A percentile compares a stretch with the other conserved stretches of the same genome.
phyloP scores from a whole-genome alignment of 2,888 invertebrate species.

The Parascotia fuliginaria region DNA sequence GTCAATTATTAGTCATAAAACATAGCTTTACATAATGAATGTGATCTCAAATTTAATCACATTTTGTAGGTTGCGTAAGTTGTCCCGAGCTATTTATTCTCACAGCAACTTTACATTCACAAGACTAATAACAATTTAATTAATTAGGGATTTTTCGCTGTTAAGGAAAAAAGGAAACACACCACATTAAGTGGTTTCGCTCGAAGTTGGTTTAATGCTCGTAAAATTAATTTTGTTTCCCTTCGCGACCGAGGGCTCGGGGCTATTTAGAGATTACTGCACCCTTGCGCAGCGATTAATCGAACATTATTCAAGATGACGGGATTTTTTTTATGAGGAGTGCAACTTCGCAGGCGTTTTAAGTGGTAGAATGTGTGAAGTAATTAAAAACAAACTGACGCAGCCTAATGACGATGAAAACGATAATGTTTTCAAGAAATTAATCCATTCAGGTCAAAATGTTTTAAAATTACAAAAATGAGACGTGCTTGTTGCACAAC shows the following conservation, averaged over 20 bases:
- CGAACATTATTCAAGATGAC: conserved; percentile 61
- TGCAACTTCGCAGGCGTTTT: no score
- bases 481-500: no score
- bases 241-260: conserved; percentile 7
- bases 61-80: no score
- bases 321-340: not conserved
- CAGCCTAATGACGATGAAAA: no score
- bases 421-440: no score
- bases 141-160: conserved; percentile 10
- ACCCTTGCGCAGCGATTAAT: conserved; percentile 50
- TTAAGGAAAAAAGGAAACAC: conserved; percentile 26
- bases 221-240: conserved; percentile 57
- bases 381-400: no score
- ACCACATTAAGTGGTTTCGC: conserved; percentile 27
- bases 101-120: not conserved
- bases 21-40: no score
- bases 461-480: no score
- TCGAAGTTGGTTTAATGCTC: conserved; percentile 50
- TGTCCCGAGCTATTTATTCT: no score
- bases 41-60: no score
- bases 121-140: conserved; percentile 9
- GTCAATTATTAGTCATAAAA: no score
- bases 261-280: conserved; percentile 45
- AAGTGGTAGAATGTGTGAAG: not conserved
- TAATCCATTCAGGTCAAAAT: no score